Base-by-base conservation (phyloP, 2,797 vertebrate species). In the Diceros bicornis region DNA sequence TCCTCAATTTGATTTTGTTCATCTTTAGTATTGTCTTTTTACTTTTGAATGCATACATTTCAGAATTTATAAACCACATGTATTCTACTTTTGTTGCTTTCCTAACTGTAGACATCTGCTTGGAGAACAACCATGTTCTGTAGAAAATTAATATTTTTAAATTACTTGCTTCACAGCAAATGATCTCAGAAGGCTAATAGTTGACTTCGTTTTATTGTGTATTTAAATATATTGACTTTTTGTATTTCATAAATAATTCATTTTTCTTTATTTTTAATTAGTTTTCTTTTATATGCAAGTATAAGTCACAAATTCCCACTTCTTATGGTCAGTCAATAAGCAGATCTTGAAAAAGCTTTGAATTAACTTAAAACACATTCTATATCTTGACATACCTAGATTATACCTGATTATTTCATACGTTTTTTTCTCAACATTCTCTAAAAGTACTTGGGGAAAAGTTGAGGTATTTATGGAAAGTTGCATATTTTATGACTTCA, bases 321-420 rank as follows among this genome's bases (percentile, higher is more conserved):
- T 78, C 7, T 16, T 66, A 59, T 66, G 37, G n/a, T 44, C 47
- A 78, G 1, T 84, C 59, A 89, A 18, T 47, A 25, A 61, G 29
- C 13, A 62, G 59, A 64, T 66, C 89, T 85, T 79, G 4, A 37
- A 83, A 83, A 94, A 82, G 25, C 34, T 77, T 91, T 90, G 47
- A 89, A 47, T 85, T 94, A 87, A 87, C 41, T 75, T 91, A 77
- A 75, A 91, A 88, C 25, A 37, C 44, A 78, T 86, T 79, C 74
- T 57, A 0, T 89, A 25, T 95, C 44, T 93, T 85, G 61, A 50
- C 12, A 41, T 84, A 66, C 16, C 64, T 68, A 62, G 12, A 57
- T 89, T 85, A 74, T 37, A 84, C 37, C 25, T 97, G 41, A 85
- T 94, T 89, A 83, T 52, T 93, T 74, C 87, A 91, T 87, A 71